Evolutionary conservation across 1,140 invertebrate species (phyloP).

Genomic region (Meloidogyne chitwoodi): DNA sequence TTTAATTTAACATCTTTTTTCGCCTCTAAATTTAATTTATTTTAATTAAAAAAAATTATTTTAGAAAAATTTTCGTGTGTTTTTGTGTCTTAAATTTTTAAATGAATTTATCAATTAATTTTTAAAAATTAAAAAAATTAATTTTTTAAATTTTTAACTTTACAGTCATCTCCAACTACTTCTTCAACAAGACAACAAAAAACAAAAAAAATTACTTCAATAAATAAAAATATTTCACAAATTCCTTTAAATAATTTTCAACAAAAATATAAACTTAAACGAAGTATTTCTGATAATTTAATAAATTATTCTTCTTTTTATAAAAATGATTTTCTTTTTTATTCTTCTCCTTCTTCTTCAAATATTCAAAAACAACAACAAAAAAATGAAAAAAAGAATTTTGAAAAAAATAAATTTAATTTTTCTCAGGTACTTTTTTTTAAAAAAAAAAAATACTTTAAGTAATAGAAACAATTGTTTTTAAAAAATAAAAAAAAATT

Average conservation of each 20-base stretch:
- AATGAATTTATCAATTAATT: too few species aligned
- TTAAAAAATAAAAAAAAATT: background rate
- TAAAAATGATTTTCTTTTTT: background rate
- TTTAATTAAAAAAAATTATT: too few species aligned
- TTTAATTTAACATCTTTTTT: too few species aligned
- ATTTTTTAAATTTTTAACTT: too few species aligned
- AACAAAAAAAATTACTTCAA: background rate
- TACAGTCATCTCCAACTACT: background rate
- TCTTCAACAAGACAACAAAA: background rate
- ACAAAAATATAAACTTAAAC: background rate
- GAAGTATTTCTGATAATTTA: background rate
- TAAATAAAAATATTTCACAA: background rate
- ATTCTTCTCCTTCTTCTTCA: too few species aligned
- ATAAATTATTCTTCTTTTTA: background rate
- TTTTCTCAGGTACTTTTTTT: background rate
- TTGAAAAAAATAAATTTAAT: background rate
- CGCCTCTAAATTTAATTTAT: too few species aligned
- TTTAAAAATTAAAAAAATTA: too few species aligned
- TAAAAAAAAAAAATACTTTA: too few species aligned
- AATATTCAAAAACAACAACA: background rate
- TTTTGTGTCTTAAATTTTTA: too few species aligned
- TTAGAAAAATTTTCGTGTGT: too few species aligned
- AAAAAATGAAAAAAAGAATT: background rate
- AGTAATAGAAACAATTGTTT: too few species aligned
- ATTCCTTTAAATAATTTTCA: background rate